Evolutionary conservation across 2,888 invertebrate species (phyloP), one percentile per base, ranked within the genome.

Genomic region (Adela reaumurella): DNA sequence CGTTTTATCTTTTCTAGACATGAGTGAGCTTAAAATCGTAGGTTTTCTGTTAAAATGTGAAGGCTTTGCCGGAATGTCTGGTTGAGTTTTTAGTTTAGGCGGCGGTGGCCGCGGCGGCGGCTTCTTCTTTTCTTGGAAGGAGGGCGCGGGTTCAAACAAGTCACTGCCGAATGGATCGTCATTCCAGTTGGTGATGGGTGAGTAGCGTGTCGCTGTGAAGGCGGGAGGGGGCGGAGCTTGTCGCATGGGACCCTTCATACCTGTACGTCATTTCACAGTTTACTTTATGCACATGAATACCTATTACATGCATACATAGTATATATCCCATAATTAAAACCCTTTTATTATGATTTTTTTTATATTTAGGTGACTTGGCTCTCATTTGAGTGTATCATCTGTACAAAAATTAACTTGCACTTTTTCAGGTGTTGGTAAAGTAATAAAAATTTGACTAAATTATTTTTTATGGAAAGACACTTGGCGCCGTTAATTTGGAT

Each of bases 31-130:
- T 2, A 80, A 62, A 17, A 79, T 77, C 54, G 79, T 80, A 6
- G 78, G 80, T 61, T 59, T 79, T 54, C 79, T 69, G 52, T 71
- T 69, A 54, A 79, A 83, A 68, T 70, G 83, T 57, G 74, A 74
- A 57, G 81, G 82, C 62, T 73, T 83, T 55, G 57, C 67, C 57
- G 66, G 80, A 51, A 70, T 53, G 57, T 74, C 81, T 54, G 66
- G 70, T 49, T 68, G 68, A 57, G 62, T 74, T 19, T 53, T 59
- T 17, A 55, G 56, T 62, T 82, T 84, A 2, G 88, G 88, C 52
- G 88, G 88, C 49, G 89, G 88, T 3, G 88, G 88, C 29, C 88
- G 70, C 3, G 88, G 88, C 3, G 88, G 88, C 28, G 88, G 87
- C 62, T 85, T 86, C 60, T 86, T 88, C 64, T 86, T 88, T 53